Percentiles rank a stretch among this genome's conserved stretches.
Conservation (phyloP, 2,888 invertebrate species). For the Fragum sueziense region DNA sequence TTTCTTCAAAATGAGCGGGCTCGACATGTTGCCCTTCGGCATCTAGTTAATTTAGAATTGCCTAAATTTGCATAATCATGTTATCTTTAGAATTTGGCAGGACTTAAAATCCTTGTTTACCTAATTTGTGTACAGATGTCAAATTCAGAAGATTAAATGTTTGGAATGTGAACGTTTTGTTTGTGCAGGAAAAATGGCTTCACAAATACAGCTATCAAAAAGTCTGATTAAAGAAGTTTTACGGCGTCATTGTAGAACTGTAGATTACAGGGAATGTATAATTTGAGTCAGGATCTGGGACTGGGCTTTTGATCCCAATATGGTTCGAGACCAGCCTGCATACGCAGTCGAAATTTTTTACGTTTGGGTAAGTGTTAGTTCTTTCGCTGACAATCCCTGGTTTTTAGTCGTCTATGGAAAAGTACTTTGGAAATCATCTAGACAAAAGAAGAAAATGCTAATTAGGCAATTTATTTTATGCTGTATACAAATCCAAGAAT, state of each 20-base stretch:
- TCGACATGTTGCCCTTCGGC: no score
- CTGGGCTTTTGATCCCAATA: not conserved
- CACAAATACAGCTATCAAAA: constrained; percentile 22
- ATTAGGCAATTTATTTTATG: no score
- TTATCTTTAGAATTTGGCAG: constrained; percentile 6
- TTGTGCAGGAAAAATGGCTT: not conserved
- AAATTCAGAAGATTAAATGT: constrained; percentile 11
- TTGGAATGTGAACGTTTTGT: not conserved
- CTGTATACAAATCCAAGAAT: no score
- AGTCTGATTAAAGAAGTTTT: not conserved
- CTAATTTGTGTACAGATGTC: constrained; percentile 9
- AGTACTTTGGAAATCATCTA: no score
- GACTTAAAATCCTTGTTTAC: constrained; percentile 4
- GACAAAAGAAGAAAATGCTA: no score
- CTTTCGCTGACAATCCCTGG: not conserved
- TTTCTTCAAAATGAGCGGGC: no score
- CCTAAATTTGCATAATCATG: not conserved
- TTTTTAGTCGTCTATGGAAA: no score
- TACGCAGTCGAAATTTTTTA: not conserved
- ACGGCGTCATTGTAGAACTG: not conserved
- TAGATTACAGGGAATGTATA: not conserved
- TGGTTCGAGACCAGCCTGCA: no score
- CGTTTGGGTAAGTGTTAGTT: not conserved
- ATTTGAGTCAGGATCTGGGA: not conserved
- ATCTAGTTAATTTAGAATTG: not conserved